Base-by-base conservation (phyloP, 2,888 invertebrate species). In the Chirona hameri region DNA sequence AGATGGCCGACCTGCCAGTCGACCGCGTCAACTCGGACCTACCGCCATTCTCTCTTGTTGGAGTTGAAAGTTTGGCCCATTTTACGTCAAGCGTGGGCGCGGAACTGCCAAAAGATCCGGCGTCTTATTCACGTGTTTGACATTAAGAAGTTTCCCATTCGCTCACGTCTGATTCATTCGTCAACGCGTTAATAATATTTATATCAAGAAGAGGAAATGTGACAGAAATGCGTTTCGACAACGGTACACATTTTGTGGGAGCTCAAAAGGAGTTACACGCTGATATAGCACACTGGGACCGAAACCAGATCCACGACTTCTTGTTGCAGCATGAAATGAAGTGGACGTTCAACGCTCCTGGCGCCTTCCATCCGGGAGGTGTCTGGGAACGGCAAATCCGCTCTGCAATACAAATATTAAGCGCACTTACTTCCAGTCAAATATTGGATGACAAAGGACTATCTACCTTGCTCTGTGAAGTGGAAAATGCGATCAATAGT, bases 21-120 rank as follows among this genome's bases (percentile, higher is more conserved):
- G 72, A 72, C 29, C 21, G 72, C 31, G 27, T 81, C 9, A n/a
- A 18, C 18, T 39, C 81, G 27, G 69, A 57, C 18, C 18, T 18
- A 31, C 29, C 81, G 15, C 82, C 72, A 27, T 81, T 81, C 57
- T 76, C 82, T 29, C 31, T 12, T 27, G 76, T 55, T 7, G 82
- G 39, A 15, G 82, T 82, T 14, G 80, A 81, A 0, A 81, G 81
- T 29, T 81, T 82, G 82, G 81, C 39, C 82, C 82, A 15, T 81
- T 83, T n/a, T 52, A 18, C 29, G 55, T 46, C 4, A 83, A 69
- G 55, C 72, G 29, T 46, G 31, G 81, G 24, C 18, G 83, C 10
- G 21, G 57, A 14, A 24, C 14, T 39, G 48, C 60, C 21, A 82
- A 82, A 55, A 27, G 57, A 12, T 81, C 52, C 39, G 81, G 81